Base-by-base conservation (phyloP, 2,888 invertebrate species). In the Ceramica pisi region DNA sequence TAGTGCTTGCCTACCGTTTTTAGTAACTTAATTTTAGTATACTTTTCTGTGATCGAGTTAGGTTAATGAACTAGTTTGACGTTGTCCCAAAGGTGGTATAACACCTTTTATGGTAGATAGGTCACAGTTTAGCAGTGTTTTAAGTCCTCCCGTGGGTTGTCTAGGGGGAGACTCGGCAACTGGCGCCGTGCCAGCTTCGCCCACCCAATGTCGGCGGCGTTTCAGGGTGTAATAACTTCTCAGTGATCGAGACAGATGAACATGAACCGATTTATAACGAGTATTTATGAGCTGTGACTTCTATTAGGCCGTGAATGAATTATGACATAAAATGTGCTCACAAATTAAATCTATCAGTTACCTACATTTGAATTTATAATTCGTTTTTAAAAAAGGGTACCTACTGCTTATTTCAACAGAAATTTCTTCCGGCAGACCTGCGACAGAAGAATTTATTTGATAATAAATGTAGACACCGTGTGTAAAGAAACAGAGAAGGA, bases 201-300 rank as follows among this genome's bases (percentile, higher is more conserved):
- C 70, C 70, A 76, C 70, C 23, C 63, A 72, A 59, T 66, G 72
- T 71, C 69, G 69, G 51, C 48, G 65, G 16, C 57, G 63, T 67
- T 75, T 65, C 68, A 75, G 80, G 71, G 70, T 82, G 68, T 76
- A 78, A 84, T 82, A 77, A 83, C 57, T 85, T 71, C 63, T 82
- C 67, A 59, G 67, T 67, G 73, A 77, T 59, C 65, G 55, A 69
- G 74, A 83, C 80, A 80, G 71, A 84, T 75, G 75, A 51, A 51
- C 16, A 71, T 57, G 68, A 62, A 60, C 41, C 31, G 44, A 65
- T 59, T 66, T 31, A 67, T 71, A 60, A 57, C 21, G 26, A 63
- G 71, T 46, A 71, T 77, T 75, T 70, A 79, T 76, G 41, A 62
- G 14, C 35, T 57, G 56, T 55, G 57, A 71, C 51, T 62, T 53